These are phyloP conservation scores for Campoletis raptor DNA, from an alignment of 2,888 invertebrate genomes.

Conservation along the genomic window DNA sequence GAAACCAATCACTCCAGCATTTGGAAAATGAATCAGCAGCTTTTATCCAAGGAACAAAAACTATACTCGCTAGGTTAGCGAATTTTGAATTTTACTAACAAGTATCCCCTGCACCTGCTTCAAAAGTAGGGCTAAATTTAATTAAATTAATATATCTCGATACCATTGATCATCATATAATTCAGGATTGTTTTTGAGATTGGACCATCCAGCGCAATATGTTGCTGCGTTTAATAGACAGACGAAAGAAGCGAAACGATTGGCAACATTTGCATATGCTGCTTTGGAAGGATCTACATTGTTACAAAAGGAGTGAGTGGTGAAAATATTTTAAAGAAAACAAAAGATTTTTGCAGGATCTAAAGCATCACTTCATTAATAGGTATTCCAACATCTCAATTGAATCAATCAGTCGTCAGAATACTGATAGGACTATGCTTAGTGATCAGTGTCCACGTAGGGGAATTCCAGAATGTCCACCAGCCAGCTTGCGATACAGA, in stretches of 20 bases:
- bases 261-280: conserved; percentile 89
- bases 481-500: conserved; percentile 89
- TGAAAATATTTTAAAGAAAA: background rate
- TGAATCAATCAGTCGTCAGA: conserved; percentile 69
- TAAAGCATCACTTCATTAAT: background rate
- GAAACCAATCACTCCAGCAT: conserved; percentile 90
- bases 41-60: conserved; percentile 87
- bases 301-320: conserved; percentile 87
- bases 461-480: conserved; percentile 89
- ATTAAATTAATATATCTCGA: background rate
- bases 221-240: conserved; percentile 91
- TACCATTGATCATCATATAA: background rate
- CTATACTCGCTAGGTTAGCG: conserved; percentile 83
- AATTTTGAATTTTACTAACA: background rate
- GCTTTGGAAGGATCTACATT: conserved; percentile 88
- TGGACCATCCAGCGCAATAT: conserved; percentile 89
- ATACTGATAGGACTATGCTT: conserved; percentile 84
- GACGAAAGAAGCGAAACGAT: conserved; percentile 87
- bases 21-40: conserved; percentile 89
- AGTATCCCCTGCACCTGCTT: background rate
- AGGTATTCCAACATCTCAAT: conserved; percentile 70
- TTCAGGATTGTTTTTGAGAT: conserved; percentile 88
- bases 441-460: conserved; percentile 89
- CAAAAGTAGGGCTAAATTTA: background rate
- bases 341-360: background rate